Evolutionary conservation across 2,888 invertebrate species (phyloP).

Genomic region (Drosophila siamana): DNA sequence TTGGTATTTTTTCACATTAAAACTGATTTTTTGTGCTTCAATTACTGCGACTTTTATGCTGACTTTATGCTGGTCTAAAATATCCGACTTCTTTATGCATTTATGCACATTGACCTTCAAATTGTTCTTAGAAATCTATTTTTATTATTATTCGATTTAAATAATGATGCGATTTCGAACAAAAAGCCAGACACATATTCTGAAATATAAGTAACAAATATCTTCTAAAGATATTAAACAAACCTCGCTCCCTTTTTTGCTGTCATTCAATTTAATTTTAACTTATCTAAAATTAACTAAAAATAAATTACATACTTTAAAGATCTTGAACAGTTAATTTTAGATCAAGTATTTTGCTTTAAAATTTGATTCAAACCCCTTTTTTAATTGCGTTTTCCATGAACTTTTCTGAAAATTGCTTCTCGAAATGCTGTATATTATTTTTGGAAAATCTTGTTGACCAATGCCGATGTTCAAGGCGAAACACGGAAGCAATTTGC

Average conservation of each 20-base stretch:
- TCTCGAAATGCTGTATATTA: not conserved
- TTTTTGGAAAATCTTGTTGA: not conserved
- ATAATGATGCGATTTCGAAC: not conserved
- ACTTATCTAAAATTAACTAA: too few relatives aligned
- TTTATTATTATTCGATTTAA: not conserved
- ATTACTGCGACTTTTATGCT: constrained; percentile 4
- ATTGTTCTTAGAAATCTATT: constrained; percentile 14
- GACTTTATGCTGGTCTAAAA: constrained; percentile 10
- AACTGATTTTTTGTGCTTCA: constrained; percentile 20
- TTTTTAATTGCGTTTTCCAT: too few relatives aligned
- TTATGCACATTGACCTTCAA: constrained; percentile 35
- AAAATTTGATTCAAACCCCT: too few relatives aligned
- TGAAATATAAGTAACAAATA: too few relatives aligned
- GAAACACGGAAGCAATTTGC: constrained; percentile 43
- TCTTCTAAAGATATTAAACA: not conserved
- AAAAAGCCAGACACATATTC: not conserved
- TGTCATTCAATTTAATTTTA: too few relatives aligned
- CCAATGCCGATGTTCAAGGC: constrained; percentile 53
- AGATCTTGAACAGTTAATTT: too few relatives aligned
- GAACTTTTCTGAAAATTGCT: not conserved
- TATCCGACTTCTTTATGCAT: constrained; percentile 5
- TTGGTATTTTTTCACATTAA: constrained; percentile 47
- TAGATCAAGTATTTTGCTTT: too few relatives aligned
- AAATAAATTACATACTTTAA: too few relatives aligned
- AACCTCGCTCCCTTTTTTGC: too few relatives aligned